Base-by-base conservation (phyloP, 2,888 invertebrate species). In the Drosophila robusta region DNA sequence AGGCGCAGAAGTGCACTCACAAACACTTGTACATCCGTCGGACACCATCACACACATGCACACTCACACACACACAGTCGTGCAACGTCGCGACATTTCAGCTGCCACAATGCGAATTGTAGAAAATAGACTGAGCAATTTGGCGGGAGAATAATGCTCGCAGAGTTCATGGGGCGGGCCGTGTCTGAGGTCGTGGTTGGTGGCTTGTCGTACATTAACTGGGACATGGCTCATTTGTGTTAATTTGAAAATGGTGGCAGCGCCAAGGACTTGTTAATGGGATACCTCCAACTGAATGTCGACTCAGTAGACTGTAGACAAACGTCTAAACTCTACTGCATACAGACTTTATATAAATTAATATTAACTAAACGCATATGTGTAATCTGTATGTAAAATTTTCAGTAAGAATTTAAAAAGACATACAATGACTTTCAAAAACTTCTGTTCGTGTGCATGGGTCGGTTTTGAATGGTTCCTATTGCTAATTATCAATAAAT, bases 391-490 rank as follows among this genome's bases (percentile, higher is more conserved):
- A 3, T 6, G 4, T 51, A 6, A 75, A 75, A 75, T 75, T 75
- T 24, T 54, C 38, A 39, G 75, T 75, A 11, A 4, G 0, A 26
- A 52, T 12, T 8, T 24, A 38, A 46, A 49, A 16, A 22, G 7
- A 39, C 29, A 62, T 14, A 22, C n/a, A 22, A 84, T 85, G 89
- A 8, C 86, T 9, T 68, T 50, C 29, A 71, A 75, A 89, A 79
- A 51, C 11, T 86, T 1, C 67, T 86, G 0, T 86, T 86, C 22
- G 75, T 86, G 1, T 86, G 85, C 65, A 75, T 88, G 84, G 85
- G 85, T 89, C 5, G 77, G 68, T 68, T 2, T 2, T 1, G 1
- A 12, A 11, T 4, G n/a, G 9, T 4, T 18, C 18, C 2, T 18
- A 18, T 18, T 18, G 2, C 2, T 2, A 18, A 2, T 18, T 18